Evolutionary conservation across 1,140 invertebrate species (phyloP), one percentile per base, ranked within the genome.

Genomic region (Drosophila busckii): DNA sequence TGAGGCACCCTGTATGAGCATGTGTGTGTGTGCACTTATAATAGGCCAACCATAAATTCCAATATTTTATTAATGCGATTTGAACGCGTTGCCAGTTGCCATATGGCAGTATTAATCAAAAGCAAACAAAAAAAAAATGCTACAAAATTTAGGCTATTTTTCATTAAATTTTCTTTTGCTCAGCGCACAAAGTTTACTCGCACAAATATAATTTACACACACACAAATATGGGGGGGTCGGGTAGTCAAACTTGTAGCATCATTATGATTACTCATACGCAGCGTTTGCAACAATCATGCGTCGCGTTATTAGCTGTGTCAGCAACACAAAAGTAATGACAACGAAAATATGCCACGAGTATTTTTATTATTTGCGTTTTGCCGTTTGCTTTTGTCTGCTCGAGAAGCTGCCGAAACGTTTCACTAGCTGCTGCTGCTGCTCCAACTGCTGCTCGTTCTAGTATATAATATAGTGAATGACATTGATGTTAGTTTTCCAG

Each of bases 221-320:
- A 38, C 58, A 49, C 53, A 80, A 55, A 64, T 71, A 78, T 32
- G 26, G 17, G 37, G 22, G 17, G 28, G 10, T 44, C 13, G 15
- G 15, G 4, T 13, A 25, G 26, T n/a, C n/a, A n/a, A 49, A 44
- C 56, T 45, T 60, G 19, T 42, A 44, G 66, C 56, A 67, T 71
- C 69, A 80, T 80, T 69, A 80, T 80, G 73, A 80, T 80, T 80
- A 82, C 73, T 80, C 75, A 80, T 80, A 80, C 75, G 75, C 75
- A 56, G 75, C 75, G 75, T 80, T 80, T 65, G 73, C 73, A 80
- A 66, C 75, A 80, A 80, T 82, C 75, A 80, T 82, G 63, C 61
- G 65, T 29, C 75, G 58, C 75, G 69, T 80, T 80, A 80, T 80
- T 82, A 80, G 73, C 73, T 80, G 73, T 75, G 73, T 80, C 73